Evolutionary conservation across 1,140 invertebrate species (phyloP), one percentile per base, ranked within the genome.

Genomic region (Megalopta genalis): DNA sequence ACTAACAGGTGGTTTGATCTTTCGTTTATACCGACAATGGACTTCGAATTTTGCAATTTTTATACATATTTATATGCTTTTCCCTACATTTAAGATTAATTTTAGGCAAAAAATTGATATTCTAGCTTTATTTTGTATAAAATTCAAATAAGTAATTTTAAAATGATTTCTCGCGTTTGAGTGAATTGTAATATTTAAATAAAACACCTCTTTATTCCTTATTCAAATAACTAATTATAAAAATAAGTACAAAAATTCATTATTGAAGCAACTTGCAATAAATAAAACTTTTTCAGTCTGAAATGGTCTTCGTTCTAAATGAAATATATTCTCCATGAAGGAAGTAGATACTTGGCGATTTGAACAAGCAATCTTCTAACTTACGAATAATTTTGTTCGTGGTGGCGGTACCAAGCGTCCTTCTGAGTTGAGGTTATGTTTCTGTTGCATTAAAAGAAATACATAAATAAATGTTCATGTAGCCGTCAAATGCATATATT

Each of bases 401-500:
- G 77, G 71, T 74, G 77, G 77, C 77, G 77, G 77, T 8, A 79
- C 2, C 9, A 85, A 86, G 84, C 80, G 83, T 86, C 76, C 37
- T 64, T 52, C 10, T 42, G 32, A 27, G 14, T 72, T 68, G 59
- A 80, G 83, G 84, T 86, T 86, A 86, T 86, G 84, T 60, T 85
- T 46, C 21, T 84, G 64, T 52, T 21, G 62, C 46, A 64, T 39
- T 62, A 46, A 67, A 42, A 72, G 32, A 59, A 54, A 60, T 57
- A 85, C 42, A 66, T 63, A 82, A 82, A 77, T 82, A 82, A 80
- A 80, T 52, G 80, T 86, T 86, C 63, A 85, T 85, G 83, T 85
- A 82, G 76, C 32, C 73, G 76, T 68, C 67, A 82, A 81, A n/a
- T 62, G 60, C 16, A 63, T 60, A 62, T 77, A 68, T 60, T 67